Evolutionary conservation across 2,888 invertebrate genomes (phyloP).

Genomic region (Subacronicta megacephala): DNA sequence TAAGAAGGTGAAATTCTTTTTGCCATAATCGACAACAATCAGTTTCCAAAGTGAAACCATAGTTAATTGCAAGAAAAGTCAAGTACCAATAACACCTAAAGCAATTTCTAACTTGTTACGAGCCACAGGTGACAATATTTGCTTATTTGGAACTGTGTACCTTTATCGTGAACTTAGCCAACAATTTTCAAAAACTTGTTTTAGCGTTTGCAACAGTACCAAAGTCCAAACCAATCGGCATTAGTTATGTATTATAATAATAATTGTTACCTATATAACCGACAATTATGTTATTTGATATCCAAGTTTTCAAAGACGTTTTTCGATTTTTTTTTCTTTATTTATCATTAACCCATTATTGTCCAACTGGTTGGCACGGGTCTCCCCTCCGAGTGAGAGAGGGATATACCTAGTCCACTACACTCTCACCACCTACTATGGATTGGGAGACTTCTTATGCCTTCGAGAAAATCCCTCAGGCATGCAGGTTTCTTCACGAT

Average conservation of each 20-base stretch:
- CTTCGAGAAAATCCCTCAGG: no score
- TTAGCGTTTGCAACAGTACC: no score
- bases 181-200: no score
- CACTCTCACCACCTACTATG: no score
- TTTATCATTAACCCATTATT: no score
- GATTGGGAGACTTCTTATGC: no score
- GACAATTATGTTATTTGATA: slow-evolving; percentile 2
- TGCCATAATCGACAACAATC: slow-evolving; percentile 2
- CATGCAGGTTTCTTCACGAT: no score
- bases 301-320: neutral
- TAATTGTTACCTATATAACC: slow-evolving; percentile 13
- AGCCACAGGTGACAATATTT: neutral
- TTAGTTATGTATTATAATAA: slow-evolving; percentile 6
- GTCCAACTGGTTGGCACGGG: no score
- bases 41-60: slow-evolving; percentile 12
- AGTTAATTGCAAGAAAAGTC: slow-evolving; percentile 18
- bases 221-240: neutral
- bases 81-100: slow-evolving; percentile 11
- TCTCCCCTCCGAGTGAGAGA: no score
- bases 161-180: no score
- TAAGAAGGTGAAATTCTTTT: slow-evolving; percentile 10
- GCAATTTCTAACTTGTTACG: slow-evolving; percentile 15
- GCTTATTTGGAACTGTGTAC: slow-evolving; percentile 1
- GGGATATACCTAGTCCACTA: no score
- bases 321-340: no score